These are phyloP conservation scores for Drosophila baimaii DNA, from an alignment of 1,140 invertebrate species.

Conservation along the genomic window DNA sequence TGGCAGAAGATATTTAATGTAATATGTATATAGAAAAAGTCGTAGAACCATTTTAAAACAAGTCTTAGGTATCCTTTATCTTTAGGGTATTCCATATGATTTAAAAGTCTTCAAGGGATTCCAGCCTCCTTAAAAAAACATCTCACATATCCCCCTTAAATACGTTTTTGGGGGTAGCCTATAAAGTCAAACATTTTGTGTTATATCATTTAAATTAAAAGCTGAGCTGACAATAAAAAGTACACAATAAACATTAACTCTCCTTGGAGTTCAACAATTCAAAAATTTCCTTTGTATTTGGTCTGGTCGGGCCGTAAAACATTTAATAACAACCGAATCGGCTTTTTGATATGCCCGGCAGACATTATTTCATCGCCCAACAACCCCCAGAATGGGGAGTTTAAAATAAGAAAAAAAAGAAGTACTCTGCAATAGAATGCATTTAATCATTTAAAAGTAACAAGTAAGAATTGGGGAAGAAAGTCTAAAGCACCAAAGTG, in stretches of 20 bases:
- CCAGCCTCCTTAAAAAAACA: conserved; percentile 12
- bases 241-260: conserved; percentile 54
- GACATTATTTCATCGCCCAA: conserved; percentile 50
- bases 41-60: too few species aligned
- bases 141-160: conserved; percentile 24
- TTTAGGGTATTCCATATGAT: neutral
- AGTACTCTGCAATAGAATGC: conserved; percentile 49
- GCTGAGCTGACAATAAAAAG: conserved; percentile 77
- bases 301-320: conserved; percentile 64
- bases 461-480: conserved; percentile 56
- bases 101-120: neutral
- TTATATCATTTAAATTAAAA: conserved; percentile 81
- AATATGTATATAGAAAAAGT: too few species aligned
- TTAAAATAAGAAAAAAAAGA: conserved; percentile 37
- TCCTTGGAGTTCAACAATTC: conserved; percentile 58
- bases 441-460: conserved; percentile 75
- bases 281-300: conserved; percentile 47
- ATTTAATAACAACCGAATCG: conserved; percentile 71
- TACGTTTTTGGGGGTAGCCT: conserved; percentile 16
- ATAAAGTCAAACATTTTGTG: conserved; percentile 63
- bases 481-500: conserved; percentile 72
- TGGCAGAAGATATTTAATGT: too few species aligned
- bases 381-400: conserved; percentile 57
- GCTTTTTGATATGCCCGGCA: conserved; percentile 50
- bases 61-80: too few species aligned